phyloP scores from a whole-genome alignment of 2,797 vertebrate species.

The Sebastes taczanowskii region DNA sequence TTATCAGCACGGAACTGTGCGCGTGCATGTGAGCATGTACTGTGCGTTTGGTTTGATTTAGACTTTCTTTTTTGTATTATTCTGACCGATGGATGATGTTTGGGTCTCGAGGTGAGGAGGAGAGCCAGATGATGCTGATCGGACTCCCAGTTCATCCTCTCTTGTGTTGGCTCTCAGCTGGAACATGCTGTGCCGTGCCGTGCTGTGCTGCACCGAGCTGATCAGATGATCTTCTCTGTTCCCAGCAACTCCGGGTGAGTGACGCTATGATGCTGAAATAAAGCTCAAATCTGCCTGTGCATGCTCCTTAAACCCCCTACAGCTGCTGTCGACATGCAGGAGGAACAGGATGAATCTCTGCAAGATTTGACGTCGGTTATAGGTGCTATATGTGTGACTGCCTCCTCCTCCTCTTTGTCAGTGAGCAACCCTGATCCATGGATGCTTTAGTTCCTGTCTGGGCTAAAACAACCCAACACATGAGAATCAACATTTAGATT shows the following conservation, averaged over 20 bases:
- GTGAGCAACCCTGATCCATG: background rate
- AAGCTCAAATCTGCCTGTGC: background rate
- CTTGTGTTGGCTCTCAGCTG: conserved; percentile 11
- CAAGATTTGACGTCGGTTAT: background rate
- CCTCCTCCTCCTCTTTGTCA: background rate
- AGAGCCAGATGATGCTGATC: conserved; percentile 30
- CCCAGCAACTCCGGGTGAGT: conserved; percentile 24
- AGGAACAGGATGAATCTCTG: background rate
- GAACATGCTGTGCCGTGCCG: background rate
- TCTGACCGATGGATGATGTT: background rate
- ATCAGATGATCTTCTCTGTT: conserved; percentile 1
- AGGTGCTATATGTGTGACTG: background rate
- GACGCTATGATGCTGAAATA: background rate
- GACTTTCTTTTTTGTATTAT: no score
- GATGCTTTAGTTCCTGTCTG: no score
- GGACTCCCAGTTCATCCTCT: background rate
- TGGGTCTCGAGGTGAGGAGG: background rate
- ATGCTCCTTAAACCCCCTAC: background rate
- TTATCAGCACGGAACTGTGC: background rate
- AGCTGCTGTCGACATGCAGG: background rate
- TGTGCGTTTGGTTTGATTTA: conserved; percentile 1
- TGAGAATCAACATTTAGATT: conserved; percentile 12
- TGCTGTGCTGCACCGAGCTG: background rate
- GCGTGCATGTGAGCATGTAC: background rate
- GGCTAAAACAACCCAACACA: no score